phyloP scores from a whole-genome alignment of 2,797 vertebrate species.

The Okamejei kenojei region DNA sequence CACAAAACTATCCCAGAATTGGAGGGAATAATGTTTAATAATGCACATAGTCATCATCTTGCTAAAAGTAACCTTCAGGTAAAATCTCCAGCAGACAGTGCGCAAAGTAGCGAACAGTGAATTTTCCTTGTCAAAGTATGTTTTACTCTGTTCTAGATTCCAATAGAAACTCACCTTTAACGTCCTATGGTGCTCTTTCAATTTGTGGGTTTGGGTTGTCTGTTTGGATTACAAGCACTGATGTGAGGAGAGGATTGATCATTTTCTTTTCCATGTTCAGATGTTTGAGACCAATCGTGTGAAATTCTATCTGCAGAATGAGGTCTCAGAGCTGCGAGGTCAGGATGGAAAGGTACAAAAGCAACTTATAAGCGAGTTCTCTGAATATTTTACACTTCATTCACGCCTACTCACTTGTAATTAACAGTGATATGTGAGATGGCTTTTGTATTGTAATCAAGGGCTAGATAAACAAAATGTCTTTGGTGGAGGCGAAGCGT shows the following conservation, averaged over 20 bases:
- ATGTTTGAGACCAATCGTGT: conserved; percentile 89
- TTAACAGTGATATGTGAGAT: neutral
- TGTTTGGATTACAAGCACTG: neutral
- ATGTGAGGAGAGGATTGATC: neutral
- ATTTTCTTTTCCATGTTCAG: conserved; percentile 53
- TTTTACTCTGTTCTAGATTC: neutral
- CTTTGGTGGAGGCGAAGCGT: neutral
- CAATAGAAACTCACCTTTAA: neutral
- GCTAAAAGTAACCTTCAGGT: neutral
- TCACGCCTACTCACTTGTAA: neutral
- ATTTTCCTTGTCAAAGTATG: neutral
- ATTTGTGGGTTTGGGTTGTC: neutral
- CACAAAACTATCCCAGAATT: neutral
- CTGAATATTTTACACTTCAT: neutral
- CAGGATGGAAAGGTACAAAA: conserved; percentile 87
- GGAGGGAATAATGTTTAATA: neutral
- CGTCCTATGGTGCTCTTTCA: neutral
- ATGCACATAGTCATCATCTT: neutral
- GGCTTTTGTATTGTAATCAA: neutral
- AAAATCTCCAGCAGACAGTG: neutral
- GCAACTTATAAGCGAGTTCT: no score
- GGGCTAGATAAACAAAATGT: neutral
- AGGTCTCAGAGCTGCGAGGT: conserved; percentile 88
- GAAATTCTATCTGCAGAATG: conserved; percentile 99
- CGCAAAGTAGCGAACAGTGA: neutral